Percentiles rank a stretch among this genome's conserved stretches.
phyloP scores from a whole-genome alignment of 2,888 invertebrate species.

The Hydropsyche betteni region DNA sequence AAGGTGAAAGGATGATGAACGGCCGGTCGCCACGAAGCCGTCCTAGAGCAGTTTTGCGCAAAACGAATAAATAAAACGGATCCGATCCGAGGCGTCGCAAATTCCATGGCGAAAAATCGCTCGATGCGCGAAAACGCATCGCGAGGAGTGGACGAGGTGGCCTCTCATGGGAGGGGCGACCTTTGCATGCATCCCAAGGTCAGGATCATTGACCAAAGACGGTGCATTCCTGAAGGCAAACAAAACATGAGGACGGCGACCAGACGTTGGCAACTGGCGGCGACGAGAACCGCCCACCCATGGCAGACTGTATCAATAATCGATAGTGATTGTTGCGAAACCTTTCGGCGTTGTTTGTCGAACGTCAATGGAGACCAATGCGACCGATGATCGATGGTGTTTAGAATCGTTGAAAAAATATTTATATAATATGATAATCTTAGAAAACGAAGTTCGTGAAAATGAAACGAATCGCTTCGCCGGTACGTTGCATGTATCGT shows the following conservation, averaged over 20 bases:
- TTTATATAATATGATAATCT: no score
- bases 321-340: no score
- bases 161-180: constrained; percentile 42
- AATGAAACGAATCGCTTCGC: no score
- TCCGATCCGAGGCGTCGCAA: neutral
- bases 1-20: constrained; percentile 33
- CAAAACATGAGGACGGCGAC: neutral
- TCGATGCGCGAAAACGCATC: neutral
- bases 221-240: constrained; percentile 29
- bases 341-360: no score
- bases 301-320: no score
- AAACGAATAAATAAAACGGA: neutral
- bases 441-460: no score
- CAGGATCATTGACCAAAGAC: constrained; percentile 52
- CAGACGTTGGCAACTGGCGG: neutral
- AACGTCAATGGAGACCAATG: no score
- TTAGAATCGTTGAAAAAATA: no score
- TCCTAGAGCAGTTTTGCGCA: neutral
- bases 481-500: no score
- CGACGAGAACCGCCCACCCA: neutral
- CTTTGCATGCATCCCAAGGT: constrained; percentile 50
- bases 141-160: constrained; percentile 22
- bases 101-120: neutral
- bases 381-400: no score
- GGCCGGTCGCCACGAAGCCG: constrained; percentile 5